phyloP scores from a whole-genome alignment of 2,888 invertebrate genomes.

The Euclidia mi region DNA sequence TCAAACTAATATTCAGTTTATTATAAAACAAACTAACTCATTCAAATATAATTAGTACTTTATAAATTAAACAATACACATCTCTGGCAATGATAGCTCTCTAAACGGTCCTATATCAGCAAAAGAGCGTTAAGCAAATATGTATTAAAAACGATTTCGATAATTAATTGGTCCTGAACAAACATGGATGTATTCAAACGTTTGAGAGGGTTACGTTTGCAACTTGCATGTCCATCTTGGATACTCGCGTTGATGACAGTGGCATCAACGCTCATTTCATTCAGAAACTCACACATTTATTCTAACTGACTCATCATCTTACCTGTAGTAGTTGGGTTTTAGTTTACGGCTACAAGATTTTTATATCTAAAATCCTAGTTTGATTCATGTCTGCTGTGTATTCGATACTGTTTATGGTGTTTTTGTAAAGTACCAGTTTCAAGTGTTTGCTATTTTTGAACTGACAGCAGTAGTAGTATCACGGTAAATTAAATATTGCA shows the following conservation, averaged over 20 bases:
- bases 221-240: slow-evolving; percentile 39
- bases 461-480: no score
- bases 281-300: neutral
- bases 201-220: slow-evolving; percentile 58
- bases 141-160: slow-evolving; percentile 53
- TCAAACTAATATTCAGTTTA: no score
- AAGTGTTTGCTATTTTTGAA: no score
- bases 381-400: no score
- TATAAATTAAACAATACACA: neutral
- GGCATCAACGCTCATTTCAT: slow-evolving; percentile 17
- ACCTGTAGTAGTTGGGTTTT: no score
- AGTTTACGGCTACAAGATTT: no score
- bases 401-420: no score
- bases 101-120: slow-evolving; percentile 10
- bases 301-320: no score
- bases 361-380: no score
- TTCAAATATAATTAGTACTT: neutral
- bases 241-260: slow-evolving; percentile 16
- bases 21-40: no score
- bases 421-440: no score
- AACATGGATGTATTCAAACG: slow-evolving; percentile 46
- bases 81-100: neutral
- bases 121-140: slow-evolving; percentile 42
- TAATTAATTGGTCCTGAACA: slow-evolving; percentile 61
- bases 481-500: no score